Percentiles rank a stretch among this genome's conserved stretches.
Conservation (phyloP, 1,140 invertebrate genomes). For the Drosophila persimilis region DNA sequence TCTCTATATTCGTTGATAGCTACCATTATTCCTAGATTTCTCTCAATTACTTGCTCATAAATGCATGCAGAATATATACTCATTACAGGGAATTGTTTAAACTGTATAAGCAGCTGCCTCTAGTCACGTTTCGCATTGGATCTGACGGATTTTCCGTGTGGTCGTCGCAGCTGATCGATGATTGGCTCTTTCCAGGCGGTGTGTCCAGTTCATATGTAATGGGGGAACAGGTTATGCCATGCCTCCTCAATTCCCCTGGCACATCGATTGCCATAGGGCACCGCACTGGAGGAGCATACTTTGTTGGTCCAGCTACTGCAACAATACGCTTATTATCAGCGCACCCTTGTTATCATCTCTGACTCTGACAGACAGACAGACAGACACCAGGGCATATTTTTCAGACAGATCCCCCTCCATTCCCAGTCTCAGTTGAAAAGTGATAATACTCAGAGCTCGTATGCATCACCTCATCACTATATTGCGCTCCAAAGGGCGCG, state of each 20-base stretch:
- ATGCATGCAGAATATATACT: neutral
- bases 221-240: neutral
- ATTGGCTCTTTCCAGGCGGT: constrained; percentile 39
- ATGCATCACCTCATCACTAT: constrained; percentile 16
- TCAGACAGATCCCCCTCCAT: constrained; percentile 2
- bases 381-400: constrained; percentile 13
- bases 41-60: neutral
- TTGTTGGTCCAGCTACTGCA: neutral
- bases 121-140: constrained; percentile 16
- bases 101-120: neutral
- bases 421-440: constrained; percentile 1
- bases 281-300: neutral
- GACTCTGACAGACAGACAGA: constrained; percentile 17
- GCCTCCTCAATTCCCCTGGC: too few species aligned
- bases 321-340: constrained; percentile 9
- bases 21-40: neutral
- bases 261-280: neutral
- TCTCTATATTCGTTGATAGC: neutral
- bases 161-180: neutral
- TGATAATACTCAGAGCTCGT: constrained; percentile 5
- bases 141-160: neutral
- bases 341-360: constrained; percentile 21
- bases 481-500: neutral
- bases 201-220: constrained; percentile 58
- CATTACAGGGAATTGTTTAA: constrained; percentile 2